Conservation (phyloP, 2,888 invertebrate species). For the Hypsopygia costalis region DNA sequence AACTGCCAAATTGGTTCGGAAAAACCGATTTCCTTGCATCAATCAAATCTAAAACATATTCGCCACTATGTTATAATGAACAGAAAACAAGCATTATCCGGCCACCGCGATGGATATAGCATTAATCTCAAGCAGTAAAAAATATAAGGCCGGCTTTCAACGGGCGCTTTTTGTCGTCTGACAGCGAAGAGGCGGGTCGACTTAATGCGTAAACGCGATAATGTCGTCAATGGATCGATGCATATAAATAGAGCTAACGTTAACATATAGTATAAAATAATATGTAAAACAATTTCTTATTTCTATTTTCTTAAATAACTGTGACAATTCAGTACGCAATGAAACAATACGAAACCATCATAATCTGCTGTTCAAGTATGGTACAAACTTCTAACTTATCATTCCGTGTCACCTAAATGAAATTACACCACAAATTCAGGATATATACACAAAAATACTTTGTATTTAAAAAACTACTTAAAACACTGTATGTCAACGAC, state of each 20-base stretch:
- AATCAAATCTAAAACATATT: not conserved
- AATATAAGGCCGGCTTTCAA: constrained; percentile 12
- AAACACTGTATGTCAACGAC: no score
- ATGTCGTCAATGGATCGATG: constrained; percentile 11
- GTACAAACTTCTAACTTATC: no score
- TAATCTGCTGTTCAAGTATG: no score
- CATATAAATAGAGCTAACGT: not conserved
- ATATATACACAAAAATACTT: no score
- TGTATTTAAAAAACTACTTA: no score
- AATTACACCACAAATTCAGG: no score
- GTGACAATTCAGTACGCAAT: no score
- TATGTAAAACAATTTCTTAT: no score
- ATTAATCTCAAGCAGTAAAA: constrained; percentile 21
- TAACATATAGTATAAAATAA: not conserved
- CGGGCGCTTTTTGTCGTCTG: constrained; percentile 26
- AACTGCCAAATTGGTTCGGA: no score
- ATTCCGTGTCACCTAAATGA: no score
- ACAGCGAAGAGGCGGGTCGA: constrained; percentile 39
- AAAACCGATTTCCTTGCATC: not conserved
- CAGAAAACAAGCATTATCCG: not conserved
- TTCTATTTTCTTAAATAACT: no score
- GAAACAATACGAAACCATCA: no score
- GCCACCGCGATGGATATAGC: not conserved
- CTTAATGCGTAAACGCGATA: not conserved
- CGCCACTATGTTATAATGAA: not conserved